Evolutionary conservation across 2,888 invertebrate species (phyloP).

Genomic region (Strigamia crassipes): DNA sequence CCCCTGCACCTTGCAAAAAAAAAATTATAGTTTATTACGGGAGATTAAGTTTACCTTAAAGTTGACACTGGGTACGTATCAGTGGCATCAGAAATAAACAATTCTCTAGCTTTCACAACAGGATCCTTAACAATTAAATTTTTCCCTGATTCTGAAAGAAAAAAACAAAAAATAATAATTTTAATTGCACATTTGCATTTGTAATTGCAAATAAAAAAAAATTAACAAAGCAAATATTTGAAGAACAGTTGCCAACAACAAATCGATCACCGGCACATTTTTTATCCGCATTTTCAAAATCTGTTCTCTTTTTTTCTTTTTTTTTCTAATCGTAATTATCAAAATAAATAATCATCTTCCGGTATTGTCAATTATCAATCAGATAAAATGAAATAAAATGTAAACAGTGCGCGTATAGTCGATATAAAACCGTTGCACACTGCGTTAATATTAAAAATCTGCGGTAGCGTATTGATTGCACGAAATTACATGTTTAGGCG

Average conservation of each 20-base stretch:
- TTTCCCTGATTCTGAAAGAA: conserved; percentile 53
- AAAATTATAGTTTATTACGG: neutral
- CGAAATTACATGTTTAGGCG: neutral
- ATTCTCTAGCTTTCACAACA: conserved; percentile 59
- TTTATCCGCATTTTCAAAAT: neutral
- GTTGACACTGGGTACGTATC: conserved; percentile 62
- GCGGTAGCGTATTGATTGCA: neutral
- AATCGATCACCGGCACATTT: neutral
- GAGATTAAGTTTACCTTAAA: conserved; percentile 58
- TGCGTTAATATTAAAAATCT: neutral
- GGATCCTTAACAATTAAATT: conserved; percentile 54
- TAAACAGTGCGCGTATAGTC: neutral
- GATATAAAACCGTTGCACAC: neutral
- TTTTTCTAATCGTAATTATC: neutral
- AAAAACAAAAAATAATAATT: conserved; percentile 33
- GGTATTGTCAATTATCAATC: neutral
- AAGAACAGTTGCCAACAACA: neutral
- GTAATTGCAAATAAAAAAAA: neutral
- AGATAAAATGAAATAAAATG: neutral
- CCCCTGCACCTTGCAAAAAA: neutral
- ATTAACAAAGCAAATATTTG: neutral
- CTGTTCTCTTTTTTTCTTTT: no score
- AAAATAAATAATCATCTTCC: neutral
- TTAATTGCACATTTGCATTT: neutral
- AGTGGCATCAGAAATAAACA: conserved; percentile 64